These are phyloP conservation scores for Sander lucioperca DNA, from an alignment of 2,113 vertebrate species.

Conservation along the genomic window DNA sequence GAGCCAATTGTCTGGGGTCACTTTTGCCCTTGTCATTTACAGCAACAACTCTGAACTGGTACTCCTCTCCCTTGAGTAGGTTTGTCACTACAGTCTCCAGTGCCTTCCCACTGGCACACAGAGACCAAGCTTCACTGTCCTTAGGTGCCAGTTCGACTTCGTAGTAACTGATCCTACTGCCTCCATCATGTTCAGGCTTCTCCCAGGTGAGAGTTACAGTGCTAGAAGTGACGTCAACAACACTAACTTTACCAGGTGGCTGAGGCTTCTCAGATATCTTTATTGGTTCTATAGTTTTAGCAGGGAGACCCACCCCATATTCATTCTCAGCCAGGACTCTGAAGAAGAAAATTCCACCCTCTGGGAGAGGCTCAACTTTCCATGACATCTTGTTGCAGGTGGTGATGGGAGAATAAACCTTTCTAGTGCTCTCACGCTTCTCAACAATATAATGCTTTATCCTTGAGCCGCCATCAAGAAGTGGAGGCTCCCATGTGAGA, in stretches of 20 bases:
- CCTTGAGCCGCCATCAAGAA: constrained; percentile 95
- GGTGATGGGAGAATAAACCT: constrained; percentile 93
- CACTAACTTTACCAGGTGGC: constrained; percentile 95
- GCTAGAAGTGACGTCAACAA: constrained; percentile 93
- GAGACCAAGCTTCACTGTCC: constrained; percentile 92
- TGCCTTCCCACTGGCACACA: constrained; percentile 92
- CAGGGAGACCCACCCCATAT: constrained; percentile 93
- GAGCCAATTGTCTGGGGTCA: constrained; percentile 92
- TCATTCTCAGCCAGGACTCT: constrained; percentile 97
- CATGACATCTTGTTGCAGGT: constrained; percentile 95
- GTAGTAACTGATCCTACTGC: constrained; percentile 95
- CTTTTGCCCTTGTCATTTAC: constrained; percentile 98
- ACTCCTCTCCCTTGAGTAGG: constrained; percentile 93
- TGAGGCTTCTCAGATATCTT: constrained; percentile 98
- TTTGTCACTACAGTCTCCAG: constrained; percentile 92
- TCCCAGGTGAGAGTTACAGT: constrained; percentile 93
- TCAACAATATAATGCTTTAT: constrained; percentile 98
- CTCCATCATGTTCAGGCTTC: constrained; percentile 96
- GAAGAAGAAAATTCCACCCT: constrained; percentile 95
- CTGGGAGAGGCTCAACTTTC: constrained; percentile 94
- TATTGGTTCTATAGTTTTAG: constrained; percentile 90
- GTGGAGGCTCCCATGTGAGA: constrained; percentile 96
- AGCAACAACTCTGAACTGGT: constrained; percentile 95
- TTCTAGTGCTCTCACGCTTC: constrained; percentile 97
- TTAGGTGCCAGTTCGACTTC: constrained; percentile 96